A percentile compares a stretch with the other conserved stretches of the same genome.
Conservation (phyloP, 2,113 vertebrate genomes). For the Hemicordylus capensis region DNA sequence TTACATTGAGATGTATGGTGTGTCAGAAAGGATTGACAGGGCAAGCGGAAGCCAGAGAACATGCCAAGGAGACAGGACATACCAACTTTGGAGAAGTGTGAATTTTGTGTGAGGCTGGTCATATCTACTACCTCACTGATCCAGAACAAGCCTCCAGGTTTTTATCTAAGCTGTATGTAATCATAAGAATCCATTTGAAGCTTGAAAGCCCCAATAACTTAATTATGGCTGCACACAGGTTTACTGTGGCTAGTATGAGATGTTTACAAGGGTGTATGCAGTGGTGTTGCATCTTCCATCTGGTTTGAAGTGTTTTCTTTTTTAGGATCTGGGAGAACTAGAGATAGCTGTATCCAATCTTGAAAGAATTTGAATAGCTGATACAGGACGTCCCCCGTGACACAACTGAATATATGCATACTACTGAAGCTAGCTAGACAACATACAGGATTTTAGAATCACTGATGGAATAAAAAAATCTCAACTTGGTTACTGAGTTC, state of each 20-base stretch:
- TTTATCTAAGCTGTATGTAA: constrained; percentile 74
- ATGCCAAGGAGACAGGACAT: constrained; percentile 96
- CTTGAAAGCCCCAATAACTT: constrained; percentile 68
- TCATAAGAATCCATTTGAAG: constrained; percentile 61
- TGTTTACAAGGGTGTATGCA: constrained; percentile 66
- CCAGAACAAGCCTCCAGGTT: constrained; percentile 63
- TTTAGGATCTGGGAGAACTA: constrained; percentile 26
- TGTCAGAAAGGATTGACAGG: constrained; percentile 95
- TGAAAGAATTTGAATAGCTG: constrained; percentile 34
- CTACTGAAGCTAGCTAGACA: constrained; percentile 38
- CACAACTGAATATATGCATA: not conserved
- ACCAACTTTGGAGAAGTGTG: constrained; percentile 97
- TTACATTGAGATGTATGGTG: constrained; percentile 93
- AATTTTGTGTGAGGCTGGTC: constrained; percentile 54
- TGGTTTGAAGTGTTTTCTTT: constrained; percentile 39
- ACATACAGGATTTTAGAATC: constrained; percentile 26
- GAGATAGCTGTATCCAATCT: constrained; percentile 47
- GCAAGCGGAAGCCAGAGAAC: constrained; percentile 92
- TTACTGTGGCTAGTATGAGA: constrained; percentile 62
- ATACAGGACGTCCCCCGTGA: constrained; percentile 14
- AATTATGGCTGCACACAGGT: constrained; percentile 45
- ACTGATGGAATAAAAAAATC: constrained; percentile 23
- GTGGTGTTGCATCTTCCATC: constrained; percentile 45
- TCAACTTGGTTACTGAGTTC: constrained; percentile 29
- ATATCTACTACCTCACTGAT: constrained; percentile 88